Evolutionary conservation across 2,113 vertebrate species (phyloP).

Genomic region (Tenebrosternarchus preto): DNA sequence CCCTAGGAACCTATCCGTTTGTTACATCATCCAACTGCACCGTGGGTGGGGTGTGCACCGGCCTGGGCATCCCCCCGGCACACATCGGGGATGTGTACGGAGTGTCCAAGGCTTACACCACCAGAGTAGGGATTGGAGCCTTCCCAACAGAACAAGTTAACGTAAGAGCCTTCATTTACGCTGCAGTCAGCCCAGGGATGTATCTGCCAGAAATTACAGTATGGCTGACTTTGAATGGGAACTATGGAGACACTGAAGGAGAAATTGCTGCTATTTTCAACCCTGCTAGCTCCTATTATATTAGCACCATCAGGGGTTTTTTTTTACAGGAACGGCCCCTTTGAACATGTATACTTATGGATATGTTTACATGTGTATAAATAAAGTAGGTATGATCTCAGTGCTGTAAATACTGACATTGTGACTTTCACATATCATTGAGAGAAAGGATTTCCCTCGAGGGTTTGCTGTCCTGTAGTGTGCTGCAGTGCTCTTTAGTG

Average conservation of each 20-base stretch:
- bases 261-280: background rate
- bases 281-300: too few relatives aligned
- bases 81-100: slow-evolving; percentile 93
- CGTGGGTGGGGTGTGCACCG: slow-evolving; percentile 90
- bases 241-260: background rate
- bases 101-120: slow-evolving; percentile 95
- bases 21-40: slow-evolving; percentile 99
- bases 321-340: too few relatives aligned
- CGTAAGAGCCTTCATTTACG: slow-evolving; percentile 71
- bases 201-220: background rate
- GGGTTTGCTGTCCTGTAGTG: slow-evolving; percentile 68
- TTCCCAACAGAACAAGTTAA: slow-evolving; percentile 97
- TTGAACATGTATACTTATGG: background rate
- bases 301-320: too few relatives aligned
- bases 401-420: slow-evolving; percentile 37
- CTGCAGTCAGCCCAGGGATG: background rate
- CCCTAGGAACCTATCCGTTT: slow-evolving; percentile 94
- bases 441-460: slow-evolving; percentile 31
- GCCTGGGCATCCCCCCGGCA: slow-evolving; percentile 89
- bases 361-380: slow-evolving; percentile 43
- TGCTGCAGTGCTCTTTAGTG: slow-evolving; percentile 56
- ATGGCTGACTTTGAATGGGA: background rate
- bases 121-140: slow-evolving; percentile 93
- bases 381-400: background rate
- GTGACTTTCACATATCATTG: slow-evolving; percentile 51